Evolutionary conservation across 2,888 invertebrate species (phyloP).

Genomic region (Amiota communis): DNA sequence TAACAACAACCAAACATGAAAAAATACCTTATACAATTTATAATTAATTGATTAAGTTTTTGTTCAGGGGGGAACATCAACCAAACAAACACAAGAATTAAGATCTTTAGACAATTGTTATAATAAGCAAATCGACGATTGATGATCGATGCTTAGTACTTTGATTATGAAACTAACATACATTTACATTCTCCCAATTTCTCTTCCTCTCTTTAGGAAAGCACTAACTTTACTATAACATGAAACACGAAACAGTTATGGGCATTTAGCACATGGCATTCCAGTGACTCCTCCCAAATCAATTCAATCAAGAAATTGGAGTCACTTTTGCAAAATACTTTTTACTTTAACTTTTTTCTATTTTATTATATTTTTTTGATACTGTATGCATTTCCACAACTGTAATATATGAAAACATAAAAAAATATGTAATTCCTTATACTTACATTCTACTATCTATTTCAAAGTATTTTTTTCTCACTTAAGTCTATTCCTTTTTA

Average conservation of each 20-base stretch:
- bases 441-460: constrained; percentile 40
- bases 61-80: no score
- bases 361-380: background rate
- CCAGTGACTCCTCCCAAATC: background rate
- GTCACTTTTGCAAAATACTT: background rate
- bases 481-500: constrained; percentile 15
- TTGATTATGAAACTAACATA: constrained; percentile 15
- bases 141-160: background rate
- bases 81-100: no score
- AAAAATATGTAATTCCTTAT: constrained; percentile 39
- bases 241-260: constrained; percentile 11
- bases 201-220: no score
- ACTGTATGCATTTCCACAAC: constrained; percentile 2
- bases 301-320: background rate
- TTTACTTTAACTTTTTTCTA: background rate
- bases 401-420: background rate
- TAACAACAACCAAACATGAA: background rate
- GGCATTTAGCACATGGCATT: constrained; percentile 28
- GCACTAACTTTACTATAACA: background rate
- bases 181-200: background rate
- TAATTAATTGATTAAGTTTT: background rate
- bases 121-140: no score
- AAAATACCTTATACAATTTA: background rate
- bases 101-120: no score
- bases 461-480: constrained; percentile 51